Evolutionary conservation across 2,797 vertebrate genomes (phyloP).

Genomic region (Notoglanidium macrostoma): DNA sequence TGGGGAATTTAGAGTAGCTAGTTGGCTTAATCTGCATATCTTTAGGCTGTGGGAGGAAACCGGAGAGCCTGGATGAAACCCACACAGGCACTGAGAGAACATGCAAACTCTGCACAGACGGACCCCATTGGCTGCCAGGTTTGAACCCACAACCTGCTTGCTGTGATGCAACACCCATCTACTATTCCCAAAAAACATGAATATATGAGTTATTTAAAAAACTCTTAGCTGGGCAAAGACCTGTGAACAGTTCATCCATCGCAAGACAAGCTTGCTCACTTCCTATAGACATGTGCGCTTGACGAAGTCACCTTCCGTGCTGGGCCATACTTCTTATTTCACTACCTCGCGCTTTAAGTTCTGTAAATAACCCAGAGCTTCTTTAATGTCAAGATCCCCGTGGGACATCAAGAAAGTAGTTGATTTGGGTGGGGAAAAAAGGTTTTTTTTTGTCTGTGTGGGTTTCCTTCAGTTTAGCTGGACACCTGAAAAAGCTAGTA

Average conservation of each 20-base stretch:
- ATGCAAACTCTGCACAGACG: too few relatives aligned
- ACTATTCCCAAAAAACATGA: neutral
- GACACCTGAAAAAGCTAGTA: neutral
- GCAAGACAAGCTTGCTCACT: too few relatives aligned
- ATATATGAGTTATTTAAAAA: neutral
- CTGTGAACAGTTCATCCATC: neutral
- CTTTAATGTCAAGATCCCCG: neutral
- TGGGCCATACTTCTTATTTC: neutral
- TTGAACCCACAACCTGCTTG: too few relatives aligned
- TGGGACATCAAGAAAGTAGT: neutral
- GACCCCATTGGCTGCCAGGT: too few relatives aligned
- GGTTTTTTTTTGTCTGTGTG: too few relatives aligned
- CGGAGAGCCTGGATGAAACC: too few relatives aligned
- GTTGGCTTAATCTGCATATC: too few relatives aligned
- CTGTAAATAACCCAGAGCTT: neutral
- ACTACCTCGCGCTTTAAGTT: neutral
- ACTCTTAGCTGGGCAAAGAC: neutral
- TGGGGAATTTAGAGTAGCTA: too few relatives aligned
- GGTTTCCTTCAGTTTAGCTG: too few relatives aligned
- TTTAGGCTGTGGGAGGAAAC: too few relatives aligned
- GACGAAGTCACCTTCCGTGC: neutral
- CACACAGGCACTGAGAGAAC: too few relatives aligned
- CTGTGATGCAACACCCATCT: too few relatives aligned
- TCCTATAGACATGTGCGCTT: neutral
- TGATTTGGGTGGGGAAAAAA: neutral